Base-by-base conservation (phyloP, 2,113 vertebrate genomes). In the Oncorhynchus keta region DNA sequence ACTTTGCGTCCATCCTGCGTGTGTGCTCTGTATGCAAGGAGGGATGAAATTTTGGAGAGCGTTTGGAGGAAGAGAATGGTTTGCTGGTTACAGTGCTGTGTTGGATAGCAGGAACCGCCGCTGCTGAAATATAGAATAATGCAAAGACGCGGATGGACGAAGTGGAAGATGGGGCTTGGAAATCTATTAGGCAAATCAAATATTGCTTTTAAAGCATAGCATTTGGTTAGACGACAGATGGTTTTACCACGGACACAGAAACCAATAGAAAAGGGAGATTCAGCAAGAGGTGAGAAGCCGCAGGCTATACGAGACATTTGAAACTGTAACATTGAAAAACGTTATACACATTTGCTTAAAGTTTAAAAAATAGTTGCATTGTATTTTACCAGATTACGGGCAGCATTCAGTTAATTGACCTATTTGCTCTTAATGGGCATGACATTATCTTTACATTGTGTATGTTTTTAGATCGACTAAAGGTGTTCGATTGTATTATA, bases 51-150 rank as follows among this genome's bases (percentile, higher is more conserved):
- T 67, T 68, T 35, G 9, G 9, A 67, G 79, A 73, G 76, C 76
- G 88, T 84, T 83, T 78, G 91, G 77, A 90, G 90, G 91, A 88
- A 90, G 91, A 82, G 91, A 91, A 87, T 45, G 8, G 39, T 45
- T 11, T 45, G 77, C 62, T 76, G 76, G 80, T n/a, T 8, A 62
- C 20, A 7, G 84, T 83, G 76, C 89, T 78, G 88, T 84, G 88
- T 87, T 72, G 84, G 85, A 84, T 84, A 86, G 89, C 89, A 86
- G 91, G 91, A 92, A 88, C 83, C 79, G 83, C 77, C 79, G 11
- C 74, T 55, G 51, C 18, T 73, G 73, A 86, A 82, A 74, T 78
- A 85, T 87, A 79, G 45, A 86, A 30, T 73, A 76, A 86, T 35
- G 84, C 79, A 81, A 81, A 89, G 88, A 77, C 85, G 87, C 78